Conservation (phyloP, 2,797 vertebrate genomes). For the Chloroceryle inda region DNA sequence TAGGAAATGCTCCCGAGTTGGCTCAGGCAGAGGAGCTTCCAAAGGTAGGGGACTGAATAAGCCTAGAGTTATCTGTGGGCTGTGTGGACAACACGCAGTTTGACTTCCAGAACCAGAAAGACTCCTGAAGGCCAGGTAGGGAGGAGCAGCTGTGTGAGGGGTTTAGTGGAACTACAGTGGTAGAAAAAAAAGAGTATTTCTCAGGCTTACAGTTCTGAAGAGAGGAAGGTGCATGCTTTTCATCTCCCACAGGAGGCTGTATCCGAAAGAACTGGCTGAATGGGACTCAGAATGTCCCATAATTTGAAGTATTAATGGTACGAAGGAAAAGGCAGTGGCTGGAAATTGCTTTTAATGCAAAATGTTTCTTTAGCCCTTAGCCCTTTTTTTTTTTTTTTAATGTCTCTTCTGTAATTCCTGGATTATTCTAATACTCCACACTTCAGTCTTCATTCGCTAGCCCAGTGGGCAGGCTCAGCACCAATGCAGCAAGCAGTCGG, state of each 20-base stretch:
- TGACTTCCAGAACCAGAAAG: not conserved
- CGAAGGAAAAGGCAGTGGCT: not conserved
- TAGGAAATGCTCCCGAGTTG: not conserved
- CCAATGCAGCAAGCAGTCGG: not conserved
- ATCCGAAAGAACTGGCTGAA: not conserved
- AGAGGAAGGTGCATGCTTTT: not conserved
- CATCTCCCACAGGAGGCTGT: not conserved
- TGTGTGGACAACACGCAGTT: not conserved
- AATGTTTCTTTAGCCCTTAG: not conserved
- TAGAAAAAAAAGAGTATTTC: not conserved
- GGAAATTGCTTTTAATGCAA: not conserved
- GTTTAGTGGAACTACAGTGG: not conserved
- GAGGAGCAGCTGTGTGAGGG: not conserved
- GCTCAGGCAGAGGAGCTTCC: not conserved
- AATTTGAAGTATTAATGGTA: not conserved
- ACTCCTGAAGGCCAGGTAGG: not conserved
- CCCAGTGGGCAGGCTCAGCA: not conserved
- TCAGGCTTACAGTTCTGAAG: not conserved
- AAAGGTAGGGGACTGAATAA: not conserved
- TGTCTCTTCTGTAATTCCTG: conserved; percentile 21
- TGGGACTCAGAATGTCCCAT: too few species aligned
- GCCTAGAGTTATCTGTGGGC: not conserved
- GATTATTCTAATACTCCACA: not conserved
- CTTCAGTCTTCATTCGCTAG: not conserved
- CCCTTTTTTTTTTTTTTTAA: not conserved